A percentile compares a stretch with the other conserved stretches of the same genome.
phyloP scores from a whole-genome alignment of 2,888 invertebrate genomes.

The Pterostichus niger region DNA sequence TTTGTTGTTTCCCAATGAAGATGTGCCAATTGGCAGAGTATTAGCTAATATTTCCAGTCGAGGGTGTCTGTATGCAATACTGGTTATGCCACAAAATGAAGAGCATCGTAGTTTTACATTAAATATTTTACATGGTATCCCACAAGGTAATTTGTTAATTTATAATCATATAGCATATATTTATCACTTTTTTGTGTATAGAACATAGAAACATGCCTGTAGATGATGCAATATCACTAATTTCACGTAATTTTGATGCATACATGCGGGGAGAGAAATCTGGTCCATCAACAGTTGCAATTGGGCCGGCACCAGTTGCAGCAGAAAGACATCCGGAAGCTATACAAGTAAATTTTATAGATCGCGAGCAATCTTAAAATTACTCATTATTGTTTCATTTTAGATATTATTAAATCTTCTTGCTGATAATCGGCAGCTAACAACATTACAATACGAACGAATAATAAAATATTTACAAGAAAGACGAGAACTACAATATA shows the following conservation, averaged over 20 bases:
- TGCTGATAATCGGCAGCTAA: conserved; percentile 89
- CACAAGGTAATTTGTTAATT: conserved; percentile 84
- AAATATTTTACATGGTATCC: conserved; percentile 93
- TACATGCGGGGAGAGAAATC: conserved; percentile 79
- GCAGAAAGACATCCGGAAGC: conserved; percentile 82
- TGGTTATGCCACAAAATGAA: conserved; percentile 92
- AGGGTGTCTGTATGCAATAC: conserved; percentile 93
- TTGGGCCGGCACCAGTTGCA: conserved; percentile 72
- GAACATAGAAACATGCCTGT: conserved; percentile 98
- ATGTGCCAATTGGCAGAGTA: conserved; percentile 88
- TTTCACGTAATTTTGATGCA: conserved; percentile 85
- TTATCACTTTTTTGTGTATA: conserved; percentile 72
- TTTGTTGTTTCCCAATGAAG: conserved; percentile 94
- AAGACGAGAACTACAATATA: conserved; percentile 86
- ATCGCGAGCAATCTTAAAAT: not conserved
- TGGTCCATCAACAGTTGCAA: conserved; percentile 70
- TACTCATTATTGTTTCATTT: not conserved
- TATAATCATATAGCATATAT: conserved; percentile 37
- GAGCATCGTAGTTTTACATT: conserved; percentile 92
- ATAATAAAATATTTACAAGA: conserved; percentile 87
- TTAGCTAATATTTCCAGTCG: conserved; percentile 92
- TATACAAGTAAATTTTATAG: conserved; percentile 78
- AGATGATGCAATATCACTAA: conserved; percentile 91
- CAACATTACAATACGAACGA: conserved; percentile 88
- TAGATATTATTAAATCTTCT: conserved; percentile 86